Base-by-base conservation (phyloP, 2,888 invertebrate species). In the Megastigmus dorsalis region DNA sequence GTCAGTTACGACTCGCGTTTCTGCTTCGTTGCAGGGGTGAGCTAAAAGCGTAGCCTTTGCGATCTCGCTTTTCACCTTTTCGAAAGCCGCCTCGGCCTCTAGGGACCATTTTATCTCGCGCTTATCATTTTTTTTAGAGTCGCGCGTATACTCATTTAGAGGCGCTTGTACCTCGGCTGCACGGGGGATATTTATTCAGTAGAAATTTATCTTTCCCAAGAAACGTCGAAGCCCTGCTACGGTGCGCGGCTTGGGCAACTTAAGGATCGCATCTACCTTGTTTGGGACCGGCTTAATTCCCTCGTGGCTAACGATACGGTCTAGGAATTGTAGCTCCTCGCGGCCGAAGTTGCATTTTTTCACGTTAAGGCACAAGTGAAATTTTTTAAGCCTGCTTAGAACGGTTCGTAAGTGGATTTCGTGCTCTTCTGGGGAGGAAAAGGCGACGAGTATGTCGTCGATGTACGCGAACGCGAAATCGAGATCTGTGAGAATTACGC, bases 141-240 rank as follows among this genome's bases (percentile, higher is more conserved):
- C 23, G 3, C 15, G 3, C 13, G 15, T 7, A 20, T 52, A 28
- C n/a, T 4, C 10, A 4, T 18, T 5, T 5, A 28, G 54, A 6
- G 26, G 54, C 4, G 5, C 30, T 10, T 23, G 23, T 13, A 9
- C 15, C 15, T 28, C 26, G 7, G 23, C 9, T 4, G 30, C n/a
- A n/a, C 15, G 9, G 3, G 15, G 23, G 10, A 52, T 28, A 18
- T 4, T 3, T 9, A 9, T 13, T 5, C 54, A n/a, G 23, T 20
- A 52, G 15, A 28, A 28, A 52, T 52, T 52, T 52, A 52, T 18
- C 54, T 9, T 52, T n/a, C n/a, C n/a, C n/a, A n/a, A n/a, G n/a
- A n/a, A n/a, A n/a, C n/a, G n/a, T n/a, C n/a, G n/a, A n/a, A n/a
- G n/a, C n/a, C n/a, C n/a, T n/a, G n/a, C n/a, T n/a, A n/a, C n/a